Base-by-base conservation (phyloP, 92 coral and sea anemone genomes). In the Zoanthus solanderi region DNA sequence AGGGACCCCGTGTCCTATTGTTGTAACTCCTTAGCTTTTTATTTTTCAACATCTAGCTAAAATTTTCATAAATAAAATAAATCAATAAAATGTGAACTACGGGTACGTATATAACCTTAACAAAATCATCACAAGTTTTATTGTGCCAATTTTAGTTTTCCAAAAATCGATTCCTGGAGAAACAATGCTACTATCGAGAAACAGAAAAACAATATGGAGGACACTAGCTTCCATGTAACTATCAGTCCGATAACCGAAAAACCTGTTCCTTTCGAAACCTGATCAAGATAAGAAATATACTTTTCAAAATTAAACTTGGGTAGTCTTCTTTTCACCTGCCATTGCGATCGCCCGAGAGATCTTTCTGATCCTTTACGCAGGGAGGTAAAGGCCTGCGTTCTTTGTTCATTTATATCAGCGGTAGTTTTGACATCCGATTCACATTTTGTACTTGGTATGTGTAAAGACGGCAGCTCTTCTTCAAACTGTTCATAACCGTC, bases 161-260 rank as follows among this genome's bases (percentile, higher is more conserved):
- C 98, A 85, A 96, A 96, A 53, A 96, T 96, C 30, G 98, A 90
- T 77, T 96, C 98, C 78, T 96, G 98, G 1, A 96, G 79, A 87
- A 96, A 96, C 65, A 96, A 65, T 1, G 98, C 94, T 15, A 96
- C 92, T 37, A 96, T 74, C 8, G 98, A 96, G 76, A 88, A 94
- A 45, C 93, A 65, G 54, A 96, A 88, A 90, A 96, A 96, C 18
- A 96, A 74, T 68, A 94, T 82, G 4, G 96, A 72, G 15, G 98
- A 94, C 0, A 94, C 98, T 34, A 83, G 89, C 85, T 96, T 95
- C 98, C 98, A 96, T 16, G 98, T 94, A 30, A 96, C 89, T 54
- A 90, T 78, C 58, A 96, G 53, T 5, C 88, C 90, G 30, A 94
- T 90, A 48, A 96, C 92, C 42, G 95, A 92, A 56, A 96, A 96